Conservation (phyloP, 2,888 invertebrate species). For the Mythimna lalbum region DNA sequence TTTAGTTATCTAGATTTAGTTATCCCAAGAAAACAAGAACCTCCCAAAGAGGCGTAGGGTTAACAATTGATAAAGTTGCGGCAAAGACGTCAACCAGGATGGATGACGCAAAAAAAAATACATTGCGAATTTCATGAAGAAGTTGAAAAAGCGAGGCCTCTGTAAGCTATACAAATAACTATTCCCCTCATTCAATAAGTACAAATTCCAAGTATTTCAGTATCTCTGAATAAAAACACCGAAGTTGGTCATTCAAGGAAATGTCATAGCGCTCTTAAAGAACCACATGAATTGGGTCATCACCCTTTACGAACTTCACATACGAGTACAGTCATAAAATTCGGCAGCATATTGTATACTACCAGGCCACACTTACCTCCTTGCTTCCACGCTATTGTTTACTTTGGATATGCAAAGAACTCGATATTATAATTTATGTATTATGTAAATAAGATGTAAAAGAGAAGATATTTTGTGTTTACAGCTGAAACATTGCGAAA, state of each 20-base stretch:
- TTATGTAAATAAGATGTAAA: constrained; percentile 21
- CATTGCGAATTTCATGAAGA: too few relatives aligned
- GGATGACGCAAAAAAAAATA: neutral
- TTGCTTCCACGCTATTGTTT: constrained; percentile 24
- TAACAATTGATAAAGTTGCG: neutral
- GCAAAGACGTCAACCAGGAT: neutral
- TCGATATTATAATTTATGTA: constrained; percentile 35
- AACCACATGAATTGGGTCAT: neutral
- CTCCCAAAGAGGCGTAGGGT: neutral
- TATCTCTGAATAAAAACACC: too few relatives aligned
- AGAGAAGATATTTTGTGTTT: constrained; percentile 8
- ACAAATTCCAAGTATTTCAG: too few relatives aligned
- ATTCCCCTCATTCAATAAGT: too few relatives aligned
- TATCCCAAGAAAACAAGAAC: neutral
- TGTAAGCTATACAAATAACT: too few relatives aligned
- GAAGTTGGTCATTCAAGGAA: too few relatives aligned
- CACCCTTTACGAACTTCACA: constrained; percentile 20
- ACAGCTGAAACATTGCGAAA: neutral
- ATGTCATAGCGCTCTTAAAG: neutral
- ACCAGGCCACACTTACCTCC: neutral
- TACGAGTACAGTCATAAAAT: constrained; percentile 24
- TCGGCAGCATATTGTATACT: constrained; percentile 16
- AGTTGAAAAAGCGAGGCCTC: too few relatives aligned
- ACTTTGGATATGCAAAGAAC: constrained; percentile 15
- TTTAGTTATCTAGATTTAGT: too few relatives aligned